These are phyloP conservation scores for Trematocara stigmaticum DNA, from an alignment of 2,113 vertebrate genomes.

Conservation along the genomic window DNA sequence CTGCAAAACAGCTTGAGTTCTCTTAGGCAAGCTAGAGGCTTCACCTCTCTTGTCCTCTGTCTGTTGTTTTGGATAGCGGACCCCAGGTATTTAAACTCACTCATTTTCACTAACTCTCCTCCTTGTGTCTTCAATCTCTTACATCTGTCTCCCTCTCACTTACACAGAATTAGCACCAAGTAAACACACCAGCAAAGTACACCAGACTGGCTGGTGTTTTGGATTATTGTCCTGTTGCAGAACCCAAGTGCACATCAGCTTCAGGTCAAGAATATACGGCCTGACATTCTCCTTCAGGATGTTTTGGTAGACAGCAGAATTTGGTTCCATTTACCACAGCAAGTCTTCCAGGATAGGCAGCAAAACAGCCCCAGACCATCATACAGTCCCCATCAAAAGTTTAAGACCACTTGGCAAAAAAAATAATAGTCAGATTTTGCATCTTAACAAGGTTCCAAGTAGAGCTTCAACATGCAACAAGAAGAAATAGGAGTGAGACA, in stretches of 20 bases:
- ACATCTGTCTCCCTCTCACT: not conserved
- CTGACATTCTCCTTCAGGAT: not conserved
- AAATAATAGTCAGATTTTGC: fast-evolving
- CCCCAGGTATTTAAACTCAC: not conserved
- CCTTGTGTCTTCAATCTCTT: not conserved
- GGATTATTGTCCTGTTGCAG: not conserved
- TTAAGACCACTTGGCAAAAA: not conserved
- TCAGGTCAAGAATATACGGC: not conserved
- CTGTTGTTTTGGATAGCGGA: fast-evolving
- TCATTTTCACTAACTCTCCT: not conserved
- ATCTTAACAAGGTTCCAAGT: not conserved
- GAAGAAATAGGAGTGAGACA: not conserved
- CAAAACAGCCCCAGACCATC: not conserved
- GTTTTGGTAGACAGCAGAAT: not conserved
- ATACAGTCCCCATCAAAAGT: not conserved
- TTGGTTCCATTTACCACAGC: not conserved
- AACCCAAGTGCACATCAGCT: not conserved
- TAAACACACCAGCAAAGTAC: not conserved
- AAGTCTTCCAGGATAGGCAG: not conserved
- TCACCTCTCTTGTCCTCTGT: too few species aligned
- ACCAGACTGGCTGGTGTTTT: not conserved
- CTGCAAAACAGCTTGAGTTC: too few species aligned
- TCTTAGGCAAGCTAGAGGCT: too few species aligned
- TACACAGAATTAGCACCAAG: not conserved
- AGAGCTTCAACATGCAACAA: not conserved